Evolutionary conservation across 1,140 invertebrate genomes (phyloP).

Genomic region (Drosophila chauvacae): DNA sequence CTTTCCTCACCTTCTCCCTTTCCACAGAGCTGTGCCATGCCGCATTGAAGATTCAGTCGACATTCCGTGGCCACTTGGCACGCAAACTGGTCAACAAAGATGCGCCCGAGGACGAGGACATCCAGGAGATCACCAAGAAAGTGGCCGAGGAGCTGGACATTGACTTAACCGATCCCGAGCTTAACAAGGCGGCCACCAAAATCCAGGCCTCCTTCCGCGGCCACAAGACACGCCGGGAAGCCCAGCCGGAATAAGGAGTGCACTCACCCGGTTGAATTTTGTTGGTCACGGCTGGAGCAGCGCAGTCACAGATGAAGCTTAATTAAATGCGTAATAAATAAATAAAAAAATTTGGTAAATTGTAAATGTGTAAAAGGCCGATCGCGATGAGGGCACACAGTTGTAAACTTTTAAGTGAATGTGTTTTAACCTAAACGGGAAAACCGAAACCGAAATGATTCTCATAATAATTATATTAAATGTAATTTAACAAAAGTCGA

Average conservation of each 20-base stretch:
- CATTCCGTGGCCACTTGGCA: constrained; percentile 95
- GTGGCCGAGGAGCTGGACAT: constrained; percentile 90
- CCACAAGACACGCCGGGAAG: constrained; percentile 93
- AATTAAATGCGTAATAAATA: constrained; percentile 34
- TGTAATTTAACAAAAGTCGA: constrained; percentile 44
- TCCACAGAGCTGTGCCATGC: constrained; percentile 93
- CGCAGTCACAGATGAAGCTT: constrained; percentile 41
- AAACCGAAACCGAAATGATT: constrained; percentile 31
- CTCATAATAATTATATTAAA: constrained; percentile 55
- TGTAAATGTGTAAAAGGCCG: constrained; percentile 63
- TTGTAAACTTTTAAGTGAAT: constrained; percentile 74
- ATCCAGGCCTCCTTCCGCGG: constrained; percentile 97
- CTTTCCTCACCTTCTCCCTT: neutral
- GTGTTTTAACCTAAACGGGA: constrained; percentile 45
- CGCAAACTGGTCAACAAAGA: constrained; percentile 88
- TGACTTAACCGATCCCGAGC: constrained; percentile 92
- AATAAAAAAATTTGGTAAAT: constrained; percentile 62
- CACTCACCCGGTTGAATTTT: constrained; percentile 48
- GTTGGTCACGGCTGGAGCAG: constrained; percentile 49
- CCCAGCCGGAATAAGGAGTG: constrained; percentile 63
- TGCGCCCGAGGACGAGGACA: constrained; percentile 84
- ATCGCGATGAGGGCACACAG: constrained; percentile 51
- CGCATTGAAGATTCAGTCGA: constrained; percentile 96
- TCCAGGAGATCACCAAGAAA: constrained; percentile 84
- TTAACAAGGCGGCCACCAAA: constrained; percentile 96